These are phyloP conservation scores for Tricholauxania praeusta DNA, from an alignment of 2,888 invertebrate species.

Conservation along the genomic window DNA sequence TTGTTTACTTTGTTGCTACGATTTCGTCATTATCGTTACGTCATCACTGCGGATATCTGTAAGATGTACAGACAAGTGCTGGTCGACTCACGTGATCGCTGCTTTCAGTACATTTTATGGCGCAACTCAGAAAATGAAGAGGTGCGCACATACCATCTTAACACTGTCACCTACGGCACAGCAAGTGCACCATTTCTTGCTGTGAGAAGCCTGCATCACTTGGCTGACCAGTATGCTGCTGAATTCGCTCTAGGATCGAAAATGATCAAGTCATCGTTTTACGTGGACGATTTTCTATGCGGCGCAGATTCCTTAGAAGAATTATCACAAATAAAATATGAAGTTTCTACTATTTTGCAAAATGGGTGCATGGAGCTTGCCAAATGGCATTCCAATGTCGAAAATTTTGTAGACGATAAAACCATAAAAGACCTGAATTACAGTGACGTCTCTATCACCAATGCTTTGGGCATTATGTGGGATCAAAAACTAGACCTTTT, in stretches of 20 bases:
- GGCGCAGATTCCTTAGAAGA: not conserved
- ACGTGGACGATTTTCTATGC: not conserved
- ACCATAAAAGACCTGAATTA: constrained; percentile 15
- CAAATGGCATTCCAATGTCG: constrained; percentile 31
- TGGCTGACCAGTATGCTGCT: not conserved
- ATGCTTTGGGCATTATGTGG: constrained; percentile 31
- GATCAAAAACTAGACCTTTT: constrained; percentile 25
- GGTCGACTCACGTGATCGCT: too few relatives aligned
- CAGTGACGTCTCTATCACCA: constrained; percentile 2
- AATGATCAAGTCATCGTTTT: not conserved
- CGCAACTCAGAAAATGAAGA: not conserved
- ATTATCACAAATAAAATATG: not conserved
- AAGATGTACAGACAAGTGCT: constrained; percentile 39
- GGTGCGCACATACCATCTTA: too few relatives aligned
- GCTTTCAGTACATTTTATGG: too few relatives aligned
- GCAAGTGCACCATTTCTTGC: constrained; percentile 2
- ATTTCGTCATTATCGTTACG: constrained; percentile 41
- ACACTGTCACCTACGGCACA: not conserved
- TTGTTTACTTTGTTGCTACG: constrained; percentile 33
- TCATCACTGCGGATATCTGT: constrained; percentile 41
- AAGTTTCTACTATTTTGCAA: not conserved
- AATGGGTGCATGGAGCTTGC: constrained; percentile 19
- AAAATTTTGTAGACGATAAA: not conserved
- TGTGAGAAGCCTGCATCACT: not conserved
- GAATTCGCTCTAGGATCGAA: not conserved